Base-by-base conservation (phyloP, 2,797 vertebrate species). In the Zonotrichia albicollis region DNA sequence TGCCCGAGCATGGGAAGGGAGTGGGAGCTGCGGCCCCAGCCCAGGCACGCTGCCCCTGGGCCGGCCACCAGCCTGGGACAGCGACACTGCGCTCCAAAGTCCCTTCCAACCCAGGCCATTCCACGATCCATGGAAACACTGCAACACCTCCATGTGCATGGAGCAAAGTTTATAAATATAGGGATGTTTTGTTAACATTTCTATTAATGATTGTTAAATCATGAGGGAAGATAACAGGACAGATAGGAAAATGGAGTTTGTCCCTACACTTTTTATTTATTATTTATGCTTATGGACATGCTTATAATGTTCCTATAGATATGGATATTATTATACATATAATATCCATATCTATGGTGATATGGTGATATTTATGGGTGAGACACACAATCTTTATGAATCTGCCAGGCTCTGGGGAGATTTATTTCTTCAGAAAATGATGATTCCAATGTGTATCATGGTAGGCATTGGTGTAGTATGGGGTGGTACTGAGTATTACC, bases 141-240 rank as follows among this genome's bases (percentile, higher is more conserved):
- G 60, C 48, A 53, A 0, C 43, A 29, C 4, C 38, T 29, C 48
- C 38, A 19, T 3, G 19, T 19, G 48, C 23, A 36, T 6, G 13
- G 40, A 66, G 8, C 17, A 32, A 38, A 26, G 42, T 26, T 55
- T 38, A 5, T 55, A 78, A 66, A 46, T 26, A 17, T 0, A 10
- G 27, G 13, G 17, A 11, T 13, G 27, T 32, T 66, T 55, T 86
- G 43, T 84, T 90, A 84, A 66, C 51, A 16, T 78, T 80, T 74
- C 73, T 77, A 5, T 91, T 90, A 89, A 88, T 90, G 77, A 72
- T 70, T 95, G 70, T 50, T 93, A 81, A 78, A 53, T n/a, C 16
- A 40, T n/a, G 13, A 13, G 25, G 11, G 21, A 38, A 60, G 68
- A 38, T 67, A 32, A 34, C 9, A 26, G 14, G 54, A 38, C 32